These are phyloP conservation scores for Netelia melanura DNA, from an alignment of 2,888 invertebrate species.

Conservation along the genomic window DNA sequence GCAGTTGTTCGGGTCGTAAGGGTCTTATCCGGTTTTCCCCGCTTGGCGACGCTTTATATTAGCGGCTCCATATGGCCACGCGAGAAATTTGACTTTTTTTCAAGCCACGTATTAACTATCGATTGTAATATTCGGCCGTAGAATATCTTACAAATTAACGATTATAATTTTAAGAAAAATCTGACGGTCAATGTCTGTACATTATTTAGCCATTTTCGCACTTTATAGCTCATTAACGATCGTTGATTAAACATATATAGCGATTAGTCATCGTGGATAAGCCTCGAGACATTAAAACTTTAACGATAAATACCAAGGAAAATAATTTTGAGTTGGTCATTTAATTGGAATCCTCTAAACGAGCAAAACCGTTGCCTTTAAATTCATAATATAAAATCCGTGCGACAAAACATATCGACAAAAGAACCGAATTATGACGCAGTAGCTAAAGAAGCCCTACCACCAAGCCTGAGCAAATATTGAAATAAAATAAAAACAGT, in stretches of 20 bases:
- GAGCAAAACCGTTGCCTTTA: no score
- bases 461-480: background rate
- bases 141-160: background rate
- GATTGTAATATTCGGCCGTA: background rate
- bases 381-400: no score
- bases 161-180: background rate
- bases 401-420: no score
- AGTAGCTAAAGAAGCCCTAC: no score
- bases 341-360: no score
- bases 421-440: no score
- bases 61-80: slow-evolving; percentile 37
- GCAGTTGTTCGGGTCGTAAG: slow-evolving; percentile 18
- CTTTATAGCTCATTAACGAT: background rate
- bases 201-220: background rate
- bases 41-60: background rate
- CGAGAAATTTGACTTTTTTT: slow-evolving; percentile 37
- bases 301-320: background rate
- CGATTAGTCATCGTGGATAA: background rate
- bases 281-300: background rate
- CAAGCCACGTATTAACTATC: slow-evolving; percentile 1
- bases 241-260: background rate
- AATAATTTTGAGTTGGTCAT: background rate
- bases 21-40: background rate
- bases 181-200: background rate
- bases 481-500: background rate